Base-by-base conservation (phyloP, 2,797 vertebrate species). In the Chaetophractus vellerosus region DNA sequence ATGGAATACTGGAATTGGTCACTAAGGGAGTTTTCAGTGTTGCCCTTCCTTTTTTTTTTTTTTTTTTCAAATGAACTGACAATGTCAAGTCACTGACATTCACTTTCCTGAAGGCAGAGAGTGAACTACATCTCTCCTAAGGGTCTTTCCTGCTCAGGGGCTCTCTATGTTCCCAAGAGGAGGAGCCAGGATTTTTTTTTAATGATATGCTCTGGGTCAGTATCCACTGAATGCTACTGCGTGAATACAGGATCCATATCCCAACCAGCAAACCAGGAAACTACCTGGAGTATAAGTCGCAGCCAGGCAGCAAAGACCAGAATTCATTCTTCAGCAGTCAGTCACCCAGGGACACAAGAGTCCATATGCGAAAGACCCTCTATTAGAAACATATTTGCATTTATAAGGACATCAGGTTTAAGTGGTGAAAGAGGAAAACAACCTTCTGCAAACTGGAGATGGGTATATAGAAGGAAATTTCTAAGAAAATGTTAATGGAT, bases 401-500 rank as follows among this genome's bases (percentile, higher is more conserved):
- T 92, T 55, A 93, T 71, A 89, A 90, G 59, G 59, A 50, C 36
- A 64, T 10, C 74, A 80, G 92, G 48, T 76, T 23, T 69, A 92
- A 84, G 87, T 31, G 57, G 92, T 38, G 26, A 92, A 92, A 90
- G 81, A 95, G 59, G 85, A 78, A 81, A 89, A 74, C 1, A 9
- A 26, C 52, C 50, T 50, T 85, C 36, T 84, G n/a, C 55, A 95
- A 96, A 85, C 38, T 4, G 79, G 52, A 88, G 26, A 76, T 4
- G 36, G 10, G 33, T 21, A 76, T 31, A 57, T 33, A 24, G 23
- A 80, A 71, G 45, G 64, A 81, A 81, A 86, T 68, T 78, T 95
- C 94, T 94, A 93, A 85, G 72, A 45, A 81, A 91, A 78, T 78
- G 48, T 82, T 64, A 72, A 55, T 41, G 90, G 76, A 38, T 50